Conservation (phyloP, 1,140 invertebrate species). For the Reticulitermes speratus region DNA sequence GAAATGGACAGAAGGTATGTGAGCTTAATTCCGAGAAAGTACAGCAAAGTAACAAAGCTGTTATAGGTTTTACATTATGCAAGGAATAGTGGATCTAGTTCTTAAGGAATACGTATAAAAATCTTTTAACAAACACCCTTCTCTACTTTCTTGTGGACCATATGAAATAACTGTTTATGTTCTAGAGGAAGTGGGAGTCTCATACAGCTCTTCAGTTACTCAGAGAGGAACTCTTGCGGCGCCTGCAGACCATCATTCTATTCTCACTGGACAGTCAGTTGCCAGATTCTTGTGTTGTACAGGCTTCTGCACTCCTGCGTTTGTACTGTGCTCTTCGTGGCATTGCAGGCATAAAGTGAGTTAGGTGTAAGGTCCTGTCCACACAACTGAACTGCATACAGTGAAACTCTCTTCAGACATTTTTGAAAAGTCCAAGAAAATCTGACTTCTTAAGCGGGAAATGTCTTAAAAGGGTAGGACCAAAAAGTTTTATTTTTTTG, state of each 20-base stretch:
- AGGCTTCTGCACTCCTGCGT: conserved; percentile 76
- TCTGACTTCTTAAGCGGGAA: no score
- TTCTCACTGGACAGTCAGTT: conserved; percentile 57
- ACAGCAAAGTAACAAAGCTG: no score
- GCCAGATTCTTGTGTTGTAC: conserved; percentile 68
- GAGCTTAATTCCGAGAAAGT: no score
- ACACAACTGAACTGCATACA: no score
- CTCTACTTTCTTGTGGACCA: not conserved
- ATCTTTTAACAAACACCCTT: no score
- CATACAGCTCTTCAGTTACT: conserved; percentile 70
- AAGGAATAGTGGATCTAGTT: no score
- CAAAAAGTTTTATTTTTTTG: no score
- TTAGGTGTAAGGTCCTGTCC: not conserved
- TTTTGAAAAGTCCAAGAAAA: no score
- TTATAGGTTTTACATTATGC: no score
- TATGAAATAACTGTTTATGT: conserved; percentile 34
- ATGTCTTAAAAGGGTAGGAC: no score
- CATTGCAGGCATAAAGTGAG: conserved; percentile 59
- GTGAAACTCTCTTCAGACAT: no score
- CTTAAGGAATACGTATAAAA: no score
- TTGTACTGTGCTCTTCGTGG: conserved; percentile 90
- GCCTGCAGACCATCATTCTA: conserved; percentile 59
- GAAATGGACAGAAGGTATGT: conserved; percentile 80
- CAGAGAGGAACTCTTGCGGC: conserved; percentile 74
- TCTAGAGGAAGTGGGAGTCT: conserved; percentile 70